phyloP scores from a whole-genome alignment of 2,113 vertebrate species.

The Ptychochromis oligacanthus region DNA sequence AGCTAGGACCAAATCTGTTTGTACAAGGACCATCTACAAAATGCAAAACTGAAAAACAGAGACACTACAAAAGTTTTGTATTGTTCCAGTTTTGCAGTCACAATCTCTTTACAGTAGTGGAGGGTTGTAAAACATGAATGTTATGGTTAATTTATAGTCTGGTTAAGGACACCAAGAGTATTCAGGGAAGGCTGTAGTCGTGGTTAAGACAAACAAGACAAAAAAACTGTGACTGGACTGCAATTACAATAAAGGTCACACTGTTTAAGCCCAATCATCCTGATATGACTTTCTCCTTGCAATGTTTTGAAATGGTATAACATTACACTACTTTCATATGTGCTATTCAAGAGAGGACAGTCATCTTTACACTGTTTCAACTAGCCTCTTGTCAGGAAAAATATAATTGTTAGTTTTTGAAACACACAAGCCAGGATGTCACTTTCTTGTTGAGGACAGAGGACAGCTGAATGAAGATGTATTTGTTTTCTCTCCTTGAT shows the following conservation, averaged over 20 bases:
- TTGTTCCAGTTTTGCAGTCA: background rate
- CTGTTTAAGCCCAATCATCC: background rate
- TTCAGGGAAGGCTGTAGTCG: background rate
- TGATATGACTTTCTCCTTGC: background rate
- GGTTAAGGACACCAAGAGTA: background rate
- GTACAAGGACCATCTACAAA: too few species aligned
- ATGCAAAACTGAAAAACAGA: background rate
- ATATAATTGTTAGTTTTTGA: background rate
- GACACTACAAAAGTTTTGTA: background rate
- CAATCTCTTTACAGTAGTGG: background rate
- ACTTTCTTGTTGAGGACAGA: background rate
- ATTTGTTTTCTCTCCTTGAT: background rate
- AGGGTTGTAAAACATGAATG: accelerated
- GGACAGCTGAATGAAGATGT: background rate
- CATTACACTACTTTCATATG: background rate
- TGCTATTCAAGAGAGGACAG: background rate
- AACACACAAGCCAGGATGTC: background rate
- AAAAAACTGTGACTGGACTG: background rate
- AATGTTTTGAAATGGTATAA: background rate
- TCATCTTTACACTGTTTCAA: background rate
- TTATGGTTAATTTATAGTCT: background rate
- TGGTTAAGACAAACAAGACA: background rate
- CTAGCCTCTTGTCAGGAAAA: background rate
- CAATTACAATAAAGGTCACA: background rate
- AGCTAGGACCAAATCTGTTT: background rate